A percentile compares a stretch with the other conserved stretches of the same genome.
phyloP scores from a whole-genome alignment of 2,113 vertebrate genomes.

The Heptranchias perlo region DNA sequence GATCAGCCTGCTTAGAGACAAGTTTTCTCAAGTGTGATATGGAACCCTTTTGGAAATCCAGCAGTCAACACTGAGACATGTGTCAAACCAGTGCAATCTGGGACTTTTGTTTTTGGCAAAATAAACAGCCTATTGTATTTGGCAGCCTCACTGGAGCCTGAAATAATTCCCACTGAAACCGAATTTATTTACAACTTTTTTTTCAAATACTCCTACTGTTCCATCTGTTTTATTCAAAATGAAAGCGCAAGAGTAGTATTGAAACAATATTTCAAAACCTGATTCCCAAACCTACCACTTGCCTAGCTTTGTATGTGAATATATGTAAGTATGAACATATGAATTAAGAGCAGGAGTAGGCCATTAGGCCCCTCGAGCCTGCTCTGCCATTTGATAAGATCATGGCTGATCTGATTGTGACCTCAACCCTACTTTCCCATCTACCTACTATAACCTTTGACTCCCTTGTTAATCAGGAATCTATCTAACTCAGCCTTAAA shows the following conservation, averaged over 20 bases:
- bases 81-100: neutral
- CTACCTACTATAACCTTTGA: too few species aligned
- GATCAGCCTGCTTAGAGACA: neutral
- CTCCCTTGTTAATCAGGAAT: too few species aligned
- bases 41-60: neutral
- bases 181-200: neutral
- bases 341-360: too few species aligned
- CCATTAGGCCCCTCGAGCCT: too few species aligned
- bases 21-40: neutral
- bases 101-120: slow-evolving; percentile 17
- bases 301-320: neutral
- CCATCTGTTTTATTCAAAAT: neutral
- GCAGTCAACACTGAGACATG: neutral
- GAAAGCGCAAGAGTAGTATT: neutral
- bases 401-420: too few species aligned
- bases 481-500: too few species aligned
- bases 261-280: neutral
- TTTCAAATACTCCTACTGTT: neutral
- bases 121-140: slow-evolving; percentile 17
- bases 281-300: neutral
- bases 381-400: too few species aligned
- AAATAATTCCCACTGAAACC: neutral
- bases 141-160: neutral
- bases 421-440: too few species aligned
- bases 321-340: too few species aligned